Percentiles rank a stretch among this genome's conserved stretches.
Conservation (phyloP, 2,113 vertebrate genomes). For the Hemibagrus wyckioides region DNA sequence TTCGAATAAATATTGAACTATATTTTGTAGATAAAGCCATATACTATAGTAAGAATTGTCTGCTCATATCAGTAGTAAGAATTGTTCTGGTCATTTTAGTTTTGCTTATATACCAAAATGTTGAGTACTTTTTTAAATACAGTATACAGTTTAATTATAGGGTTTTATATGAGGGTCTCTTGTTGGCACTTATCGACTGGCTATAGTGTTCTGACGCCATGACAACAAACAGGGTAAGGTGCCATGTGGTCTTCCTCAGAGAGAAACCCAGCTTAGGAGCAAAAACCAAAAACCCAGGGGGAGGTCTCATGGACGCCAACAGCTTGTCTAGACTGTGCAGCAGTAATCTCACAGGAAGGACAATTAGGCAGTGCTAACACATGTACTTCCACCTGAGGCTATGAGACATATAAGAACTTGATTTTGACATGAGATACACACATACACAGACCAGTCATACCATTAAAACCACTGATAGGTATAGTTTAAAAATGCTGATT, state of each 20-base stretch:
- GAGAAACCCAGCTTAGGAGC: constrained; percentile 50
- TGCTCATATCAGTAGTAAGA: no score
- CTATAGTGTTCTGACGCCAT: constrained; percentile 65
- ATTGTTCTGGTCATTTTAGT: background rate
- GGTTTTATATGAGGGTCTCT: constrained; percentile 41
- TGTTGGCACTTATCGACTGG: constrained; percentile 57
- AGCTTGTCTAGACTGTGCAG: constrained; percentile 70
- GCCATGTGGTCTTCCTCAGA: constrained; percentile 49
- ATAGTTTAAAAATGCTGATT: no score
- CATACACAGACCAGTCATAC: background rate
- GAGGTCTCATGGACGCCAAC: constrained; percentile 59
- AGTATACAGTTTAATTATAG: constrained; percentile 39
- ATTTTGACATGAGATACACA: background rate
- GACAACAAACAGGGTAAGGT: constrained; percentile 69
- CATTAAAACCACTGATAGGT: background rate
- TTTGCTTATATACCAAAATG: background rate
- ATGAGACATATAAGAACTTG: constrained; percentile 42
- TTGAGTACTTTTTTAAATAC: constrained; percentile 24
- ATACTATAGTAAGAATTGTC: background rate
- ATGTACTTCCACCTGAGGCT: constrained; percentile 68
- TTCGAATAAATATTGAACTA: background rate
- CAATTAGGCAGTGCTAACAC: constrained; percentile 64
- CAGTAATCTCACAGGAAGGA: constrained; percentile 53
- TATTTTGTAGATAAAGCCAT: background rate
- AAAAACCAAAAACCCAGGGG: constrained; percentile 40